Conservation (phyloP, 35 echinoderm and acorn worm species). For the Ophiothrix spiculata region DNA sequence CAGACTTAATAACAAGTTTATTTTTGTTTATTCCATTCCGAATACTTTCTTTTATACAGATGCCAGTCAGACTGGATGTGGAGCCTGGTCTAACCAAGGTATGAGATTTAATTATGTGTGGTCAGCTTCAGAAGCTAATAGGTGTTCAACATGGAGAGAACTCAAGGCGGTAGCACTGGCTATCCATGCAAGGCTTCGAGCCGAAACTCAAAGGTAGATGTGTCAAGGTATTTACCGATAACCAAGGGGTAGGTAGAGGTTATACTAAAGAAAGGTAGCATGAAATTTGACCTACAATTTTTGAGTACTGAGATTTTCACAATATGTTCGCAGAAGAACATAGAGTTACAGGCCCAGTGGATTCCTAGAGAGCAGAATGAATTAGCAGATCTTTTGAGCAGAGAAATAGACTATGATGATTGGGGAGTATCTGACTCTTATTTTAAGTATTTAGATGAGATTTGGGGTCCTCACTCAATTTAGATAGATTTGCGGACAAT, state of each 20-base stretch:
- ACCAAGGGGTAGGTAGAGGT: neutral
- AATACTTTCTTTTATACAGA: no score
- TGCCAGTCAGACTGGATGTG: neutral
- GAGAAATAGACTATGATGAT: constrained; percentile 22
- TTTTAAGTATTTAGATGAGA: constrained; percentile 1
- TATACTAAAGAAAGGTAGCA: constrained; percentile 13
- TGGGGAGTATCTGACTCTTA: constrained; percentile 23
- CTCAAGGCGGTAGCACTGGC: constrained; percentile 3
- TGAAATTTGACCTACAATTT: constrained; percentile 18
- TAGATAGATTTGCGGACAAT: no score
- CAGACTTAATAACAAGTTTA: no score
- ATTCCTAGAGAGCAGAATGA: constrained; percentile 29
- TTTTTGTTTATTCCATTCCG: no score
- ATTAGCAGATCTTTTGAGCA: constrained; percentile 40
- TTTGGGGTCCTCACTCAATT: constrained; percentile 39
- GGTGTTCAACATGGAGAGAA: constrained; percentile 29
- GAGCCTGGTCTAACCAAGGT: neutral
- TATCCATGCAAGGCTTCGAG: neutral
- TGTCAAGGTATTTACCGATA: constrained; percentile 29
- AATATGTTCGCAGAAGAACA: constrained; percentile 16
- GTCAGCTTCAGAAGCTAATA: neutral
- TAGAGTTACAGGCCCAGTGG: constrained; percentile 30
- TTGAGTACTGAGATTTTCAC: constrained; percentile 4
- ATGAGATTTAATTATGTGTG: neutral
- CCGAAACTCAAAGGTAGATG: neutral